phyloP scores from a whole-genome alignment of 2,113 vertebrate genomes.

The Sphaerodactylus townsendi region DNA sequence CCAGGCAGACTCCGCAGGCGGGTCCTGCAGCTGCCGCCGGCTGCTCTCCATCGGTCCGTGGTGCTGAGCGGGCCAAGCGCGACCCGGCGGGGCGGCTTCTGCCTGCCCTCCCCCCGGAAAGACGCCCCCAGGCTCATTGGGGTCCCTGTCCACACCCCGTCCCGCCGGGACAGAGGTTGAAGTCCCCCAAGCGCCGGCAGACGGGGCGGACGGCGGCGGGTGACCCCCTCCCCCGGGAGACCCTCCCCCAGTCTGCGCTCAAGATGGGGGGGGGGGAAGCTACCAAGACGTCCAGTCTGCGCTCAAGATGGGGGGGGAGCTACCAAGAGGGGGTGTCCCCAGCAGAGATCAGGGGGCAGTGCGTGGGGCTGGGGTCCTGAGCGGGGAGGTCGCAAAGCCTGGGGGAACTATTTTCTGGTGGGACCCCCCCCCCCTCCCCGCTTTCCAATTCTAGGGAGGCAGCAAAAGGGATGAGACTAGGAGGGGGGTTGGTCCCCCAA shows the following conservation, averaged over 20 bases:
- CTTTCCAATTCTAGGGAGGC: too few species aligned
- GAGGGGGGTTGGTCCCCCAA: too few species aligned
- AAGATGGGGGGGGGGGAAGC: neutral
- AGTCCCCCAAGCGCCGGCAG: too few species aligned
- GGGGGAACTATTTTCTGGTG: neutral
- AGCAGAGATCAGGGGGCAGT: neutral
- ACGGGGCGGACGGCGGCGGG: too few species aligned
- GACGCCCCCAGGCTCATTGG: neutral
- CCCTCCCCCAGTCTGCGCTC: too few species aligned
- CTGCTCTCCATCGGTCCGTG: neutral
- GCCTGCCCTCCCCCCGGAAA: neutral
- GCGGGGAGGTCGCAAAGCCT: neutral
- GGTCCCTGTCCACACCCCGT: accelerated
- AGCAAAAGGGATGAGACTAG: too few species aligned
- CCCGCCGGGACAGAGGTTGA: neutral
- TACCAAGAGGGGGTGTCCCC: too few species aligned
- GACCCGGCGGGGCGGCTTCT: neutral
- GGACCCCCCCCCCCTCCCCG: too few species aligned
- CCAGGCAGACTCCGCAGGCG: too few species aligned
- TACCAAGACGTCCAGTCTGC: too few species aligned
- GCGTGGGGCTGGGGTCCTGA: neutral
- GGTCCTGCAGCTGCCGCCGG: neutral
- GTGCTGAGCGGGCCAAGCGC: neutral
- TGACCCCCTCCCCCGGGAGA: too few species aligned
- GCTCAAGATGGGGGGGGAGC: neutral